phyloP scores from a whole-genome alignment of 2,797 vertebrate genomes.

The Paratrypauchen microcephalus region DNA sequence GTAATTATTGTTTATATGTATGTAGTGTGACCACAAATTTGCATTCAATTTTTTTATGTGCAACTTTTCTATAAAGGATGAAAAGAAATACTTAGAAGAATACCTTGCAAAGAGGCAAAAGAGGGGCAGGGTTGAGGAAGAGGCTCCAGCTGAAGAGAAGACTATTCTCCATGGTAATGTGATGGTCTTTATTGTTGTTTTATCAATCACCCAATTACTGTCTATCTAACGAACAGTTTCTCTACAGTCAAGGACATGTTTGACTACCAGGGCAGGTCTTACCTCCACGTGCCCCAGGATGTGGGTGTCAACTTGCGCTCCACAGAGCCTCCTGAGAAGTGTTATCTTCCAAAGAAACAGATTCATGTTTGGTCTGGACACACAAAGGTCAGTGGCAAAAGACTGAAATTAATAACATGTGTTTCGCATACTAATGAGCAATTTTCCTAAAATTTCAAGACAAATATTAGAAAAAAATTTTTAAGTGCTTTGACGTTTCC shows the following conservation, averaged over 20 bases:
- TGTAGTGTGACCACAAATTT: too few relatives aligned
- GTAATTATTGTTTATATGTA: constrained; percentile 67
- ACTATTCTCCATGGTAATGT: constrained; percentile 92
- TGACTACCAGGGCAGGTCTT: constrained; percentile 97
- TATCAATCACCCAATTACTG: too few relatives aligned
- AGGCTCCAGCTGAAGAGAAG: constrained; percentile 94
- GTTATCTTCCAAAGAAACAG: constrained; percentile 97
- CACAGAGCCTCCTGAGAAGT: constrained; percentile 89
- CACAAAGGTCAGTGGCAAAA: constrained; percentile 84
- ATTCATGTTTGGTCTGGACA: constrained; percentile 98
- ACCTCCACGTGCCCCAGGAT: constrained; percentile 95
- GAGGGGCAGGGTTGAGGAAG: constrained; percentile 93
- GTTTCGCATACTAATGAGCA: neutral
- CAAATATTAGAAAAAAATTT: constrained; percentile 22
- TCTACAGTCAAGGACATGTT: constrained; percentile 95
- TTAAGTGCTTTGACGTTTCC: neutral
- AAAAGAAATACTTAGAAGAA: constrained; percentile 96
- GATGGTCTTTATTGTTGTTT: neutral
- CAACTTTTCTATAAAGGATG: constrained; percentile 77
- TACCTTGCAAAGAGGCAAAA: constrained; percentile 97
- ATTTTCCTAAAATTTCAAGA: constrained; percentile 19
- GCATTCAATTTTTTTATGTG: neutral
- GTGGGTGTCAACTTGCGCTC: constrained; percentile 95
- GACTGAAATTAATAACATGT: too few relatives aligned
- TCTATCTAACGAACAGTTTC: neutral